These are phyloP conservation scores for Montipora sp. DNA, from an alignment of 64 coral and sea anemone species.

Conservation along the genomic window DNA sequence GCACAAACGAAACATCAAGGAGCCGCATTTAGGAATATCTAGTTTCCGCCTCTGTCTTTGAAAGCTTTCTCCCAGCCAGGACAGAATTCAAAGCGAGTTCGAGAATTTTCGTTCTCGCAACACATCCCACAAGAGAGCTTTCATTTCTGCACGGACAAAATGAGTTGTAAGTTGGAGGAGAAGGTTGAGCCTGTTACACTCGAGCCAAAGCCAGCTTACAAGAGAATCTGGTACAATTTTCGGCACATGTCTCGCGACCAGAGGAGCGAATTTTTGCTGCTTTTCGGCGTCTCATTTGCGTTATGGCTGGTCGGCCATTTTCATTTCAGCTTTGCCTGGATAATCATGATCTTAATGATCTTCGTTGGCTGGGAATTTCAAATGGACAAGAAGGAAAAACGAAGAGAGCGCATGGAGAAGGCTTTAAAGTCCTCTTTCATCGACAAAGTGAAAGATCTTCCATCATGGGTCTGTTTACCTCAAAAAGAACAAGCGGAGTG, in stretches of 20 bases:
- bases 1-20: background rate
- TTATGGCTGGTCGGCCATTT: slow-evolving; percentile 73
- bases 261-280: slow-evolving; percentile 38
- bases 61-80: background rate
- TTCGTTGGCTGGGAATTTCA: slow-evolving; percentile 86
- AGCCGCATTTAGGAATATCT: background rate
- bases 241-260: slow-evolving; percentile 52
- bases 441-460: slow-evolving; percentile 71
- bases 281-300: slow-evolving; percentile 43
- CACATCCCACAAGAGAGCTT: slow-evolving; percentile 5
- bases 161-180: slow-evolving; percentile 20
- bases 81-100: background rate
- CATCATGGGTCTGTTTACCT: slow-evolving; percentile 83
- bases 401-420: slow-evolving; percentile 60
- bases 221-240: slow-evolving; percentile 59
- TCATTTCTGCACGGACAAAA: background rate
- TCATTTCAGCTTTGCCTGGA: slow-evolving; percentile 93
- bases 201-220: slow-evolving; percentile 38
- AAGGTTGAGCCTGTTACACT: background rate
- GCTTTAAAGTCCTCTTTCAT: slow-evolving; percentile 66
- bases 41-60: background rate
- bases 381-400: slow-evolving; percentile 60
- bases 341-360: slow-evolving; percentile 73
- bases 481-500: slow-evolving; percentile 84
- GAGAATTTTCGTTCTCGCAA: background rate